Evolutionary conservation across 2,888 invertebrate genomes (phyloP), one percentile per base, ranked within the genome.

Genomic region (Cataglyphis livida): DNA sequence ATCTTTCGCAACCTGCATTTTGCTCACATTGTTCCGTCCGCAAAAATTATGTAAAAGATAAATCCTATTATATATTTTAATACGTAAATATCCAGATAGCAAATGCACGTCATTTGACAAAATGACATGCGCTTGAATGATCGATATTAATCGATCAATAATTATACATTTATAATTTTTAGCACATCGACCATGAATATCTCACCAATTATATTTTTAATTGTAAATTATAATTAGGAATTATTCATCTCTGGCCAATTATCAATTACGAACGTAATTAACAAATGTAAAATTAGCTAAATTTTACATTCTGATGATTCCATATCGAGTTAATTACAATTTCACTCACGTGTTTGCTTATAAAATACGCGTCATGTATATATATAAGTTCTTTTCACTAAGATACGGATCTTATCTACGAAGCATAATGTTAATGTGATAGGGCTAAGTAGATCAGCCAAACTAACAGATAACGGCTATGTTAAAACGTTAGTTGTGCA

Each of bases 131-230:
- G 7, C 18, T 51, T n/a, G n/a, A 25, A 0, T 25, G 25, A 59
- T 73, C 59, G 73, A 25, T 73, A 59, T 73, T 73, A 73, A 73
- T 12, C n/a, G 41, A 59, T 1, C 28, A 59, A 73, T 59, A 73
- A 41, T 28, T 59, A 59, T n/a, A 59, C 28, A 59, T 73, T 62
- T 44, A 32, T 62, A 61, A 62, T 48, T n/a, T 74, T 74, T 28
- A 51, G 18, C 18, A 51, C 18, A 28, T 7, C 10, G 18, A 21
- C 48, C 21, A 62, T 62, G n/a, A 18, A 35, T 44, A 4, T 44
- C 48, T 48, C 44, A 32, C 3, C 21, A 54, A 35, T 70, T 35
- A 38, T 25, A 71, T 18, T 71, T 18, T 41, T 73, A 73, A 25
- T 25, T 59, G 10, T 73, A 41, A 59, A 25, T 25, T 59, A 18